Percentiles rank a stretch among this genome's conserved stretches.
Evolutionary conservation across 2,113 vertebrate species (phyloP).

Genomic region (Pipa parva): DNA sequence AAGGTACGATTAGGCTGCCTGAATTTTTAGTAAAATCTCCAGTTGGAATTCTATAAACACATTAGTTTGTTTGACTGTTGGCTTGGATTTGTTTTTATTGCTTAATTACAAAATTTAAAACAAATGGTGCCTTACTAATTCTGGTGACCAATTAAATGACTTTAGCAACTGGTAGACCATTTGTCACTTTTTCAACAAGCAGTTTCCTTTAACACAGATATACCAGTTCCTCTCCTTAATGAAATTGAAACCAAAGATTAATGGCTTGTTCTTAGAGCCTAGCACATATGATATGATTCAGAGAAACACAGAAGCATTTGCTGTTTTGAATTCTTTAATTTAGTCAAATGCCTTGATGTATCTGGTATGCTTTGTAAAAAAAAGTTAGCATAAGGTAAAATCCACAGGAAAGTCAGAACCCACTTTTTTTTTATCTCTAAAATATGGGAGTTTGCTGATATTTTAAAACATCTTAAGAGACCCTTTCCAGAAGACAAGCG

Average conservation of each 20-base stretch:
- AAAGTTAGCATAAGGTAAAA: background rate
- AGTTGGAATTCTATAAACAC: background rate
- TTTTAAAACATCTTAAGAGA: background rate
- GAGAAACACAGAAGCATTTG: background rate
- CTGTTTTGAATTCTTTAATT: background rate
- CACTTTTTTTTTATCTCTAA: background rate
- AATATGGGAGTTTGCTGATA: background rate
- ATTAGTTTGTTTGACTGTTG: background rate
- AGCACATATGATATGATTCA: background rate
- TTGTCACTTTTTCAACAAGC: constrained; percentile 64
- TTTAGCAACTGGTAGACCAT: constrained; percentile 62
- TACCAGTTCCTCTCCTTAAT: constrained; percentile 18
- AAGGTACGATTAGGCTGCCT: constrained; percentile 1
- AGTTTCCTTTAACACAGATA: constrained; percentile 33
- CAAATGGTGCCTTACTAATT: constrained; percentile 42
- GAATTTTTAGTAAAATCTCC: background rate
- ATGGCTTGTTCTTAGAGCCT: background rate
- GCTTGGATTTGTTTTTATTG: constrained; percentile 1
- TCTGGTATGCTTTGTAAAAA: background rate
- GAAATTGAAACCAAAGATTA: constrained; percentile 12
- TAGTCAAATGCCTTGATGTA: background rate
- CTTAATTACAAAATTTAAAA: constrained; percentile 25
- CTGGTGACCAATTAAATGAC: constrained; percentile 64
- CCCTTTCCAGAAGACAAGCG: background rate
- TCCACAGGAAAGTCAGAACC: constrained; percentile 1